Evolutionary conservation across 2,888 invertebrate species (phyloP).

Genomic region (Clitarchus hookeri): DNA sequence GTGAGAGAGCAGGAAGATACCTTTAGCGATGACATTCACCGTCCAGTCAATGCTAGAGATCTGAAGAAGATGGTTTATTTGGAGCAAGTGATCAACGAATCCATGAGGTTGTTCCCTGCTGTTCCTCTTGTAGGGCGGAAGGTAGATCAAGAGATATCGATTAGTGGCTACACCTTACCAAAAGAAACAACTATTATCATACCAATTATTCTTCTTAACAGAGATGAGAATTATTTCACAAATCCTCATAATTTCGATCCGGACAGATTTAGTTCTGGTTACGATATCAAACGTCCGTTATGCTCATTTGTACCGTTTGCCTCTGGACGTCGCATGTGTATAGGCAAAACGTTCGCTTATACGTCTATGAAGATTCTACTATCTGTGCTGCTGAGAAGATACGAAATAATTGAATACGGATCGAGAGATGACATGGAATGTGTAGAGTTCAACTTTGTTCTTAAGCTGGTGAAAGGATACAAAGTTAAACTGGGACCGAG

Average conservation of each 20-base stretch:
- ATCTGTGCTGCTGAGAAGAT: not conserved
- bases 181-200: not conserved
- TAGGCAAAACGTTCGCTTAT: not conserved
- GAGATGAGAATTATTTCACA: not conserved
- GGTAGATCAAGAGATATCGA: not conserved
- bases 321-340: not conserved
- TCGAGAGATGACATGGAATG: not conserved
- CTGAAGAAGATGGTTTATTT: slow-evolving; percentile 41
- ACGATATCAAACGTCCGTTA: not conserved
- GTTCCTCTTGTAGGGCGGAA: not conserved
- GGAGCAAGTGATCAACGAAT: slow-evolving; percentile 36
- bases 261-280: not conserved
- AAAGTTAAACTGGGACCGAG: not conserved
- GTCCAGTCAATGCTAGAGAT: slow-evolving; percentile 38
- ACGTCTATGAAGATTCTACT: not conserved
- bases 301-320: not conserved
- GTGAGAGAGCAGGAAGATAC: slow-evolving; percentile 36
- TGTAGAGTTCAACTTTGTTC: not conserved
- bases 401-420: not conserved
- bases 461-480: not conserved
- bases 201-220: not conserved
- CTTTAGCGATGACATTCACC: slow-evolving; percentile 32
- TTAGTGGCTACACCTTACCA: not conserved
- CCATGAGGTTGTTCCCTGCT: not conserved
- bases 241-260: not conserved